Conservation (phyloP, 2,113 vertebrate genomes). For the Corythoichthys intestinalis region DNA sequence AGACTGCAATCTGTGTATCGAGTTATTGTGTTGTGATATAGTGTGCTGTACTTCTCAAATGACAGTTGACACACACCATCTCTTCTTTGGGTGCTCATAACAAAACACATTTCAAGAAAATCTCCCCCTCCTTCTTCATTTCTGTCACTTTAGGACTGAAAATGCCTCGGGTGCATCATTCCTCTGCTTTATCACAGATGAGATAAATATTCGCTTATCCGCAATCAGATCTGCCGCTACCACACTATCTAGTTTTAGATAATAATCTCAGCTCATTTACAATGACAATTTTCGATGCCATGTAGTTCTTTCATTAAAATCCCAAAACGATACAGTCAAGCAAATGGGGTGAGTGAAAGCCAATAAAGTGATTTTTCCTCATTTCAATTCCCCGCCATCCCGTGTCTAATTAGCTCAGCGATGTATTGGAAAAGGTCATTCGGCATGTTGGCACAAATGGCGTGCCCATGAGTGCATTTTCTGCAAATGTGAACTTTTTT, state of each 20-base stretch:
- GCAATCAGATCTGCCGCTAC: conserved; percentile 11
- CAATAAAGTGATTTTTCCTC: background rate
- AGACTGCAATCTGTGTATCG: too few species aligned
- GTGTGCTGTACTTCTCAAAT: too few species aligned
- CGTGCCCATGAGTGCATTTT: background rate
- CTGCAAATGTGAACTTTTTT: background rate
- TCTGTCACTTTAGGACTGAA: conserved; percentile 10
- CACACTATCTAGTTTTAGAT: conserved; percentile 32
- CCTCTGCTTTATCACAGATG: background rate
- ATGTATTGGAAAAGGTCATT: conserved; percentile 2
- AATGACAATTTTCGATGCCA: conserved; percentile 36
- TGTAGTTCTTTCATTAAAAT: background rate
- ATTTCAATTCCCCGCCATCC: background rate
- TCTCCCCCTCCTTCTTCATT: background rate
- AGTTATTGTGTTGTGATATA: too few species aligned
- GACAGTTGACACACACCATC: background rate
- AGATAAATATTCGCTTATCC: conserved; percentile 28
- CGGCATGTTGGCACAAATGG: background rate
- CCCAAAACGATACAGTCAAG: background rate
- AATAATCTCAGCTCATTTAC: conserved; percentile 29
- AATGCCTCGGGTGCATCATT: background rate
- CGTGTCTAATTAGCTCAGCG: background rate
- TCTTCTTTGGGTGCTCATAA: background rate
- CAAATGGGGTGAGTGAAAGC: background rate
- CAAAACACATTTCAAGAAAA: background rate